Base-by-base conservation (phyloP, 2,797 vertebrate species). In the Manis pentadactyla region DNA sequence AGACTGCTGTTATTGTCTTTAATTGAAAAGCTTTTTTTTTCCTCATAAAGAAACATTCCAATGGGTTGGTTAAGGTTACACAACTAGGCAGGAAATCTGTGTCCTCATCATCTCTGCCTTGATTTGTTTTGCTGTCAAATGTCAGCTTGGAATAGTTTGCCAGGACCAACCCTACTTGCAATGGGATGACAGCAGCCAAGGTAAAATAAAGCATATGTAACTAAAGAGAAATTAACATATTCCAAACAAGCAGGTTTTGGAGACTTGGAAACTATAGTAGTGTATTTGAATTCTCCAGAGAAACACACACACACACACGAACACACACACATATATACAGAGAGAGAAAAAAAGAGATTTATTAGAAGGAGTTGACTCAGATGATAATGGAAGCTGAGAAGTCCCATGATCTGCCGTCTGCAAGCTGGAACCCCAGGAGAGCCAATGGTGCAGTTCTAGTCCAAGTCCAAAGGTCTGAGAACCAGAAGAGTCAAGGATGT, bases 41-140 rank as follows among this genome's bases (percentile, higher is more conserved):
- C 88, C 79, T 82, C 49, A 78, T 73, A 91, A 93, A 82, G 63
- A 92, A 79, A 57, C 46, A 81, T 90, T 18, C 51, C 37, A 84
- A 14, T 71, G 29, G 15, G n/a, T 94, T 95, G 57, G 55, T 87
- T 93, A 93, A 74, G 75, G 63, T 75, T 84, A 93, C 37, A 53
- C 21, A 77, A 90, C 34, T 71, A 93, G 59, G 51, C 82, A 64
- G 61, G 34, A 55, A 37, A 94, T 89, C 79, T 92, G 15, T 78
- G 81, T 93, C 63, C 87, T 96, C 84, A 69, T 95, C 92, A 87
- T 96, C 89, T 96, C 91, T 87, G 81, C 81, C 74, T 74, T 92
- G 81, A 94, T 96, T 96, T 92, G 75, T 95, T 90, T 90, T 84
- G 71, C 86, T 96, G 82, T 88, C 93, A 93, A 93, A 96, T 82